Conservation (phyloP, 2,888 invertebrate genomes). For the Xestobium rufovillosum region DNA sequence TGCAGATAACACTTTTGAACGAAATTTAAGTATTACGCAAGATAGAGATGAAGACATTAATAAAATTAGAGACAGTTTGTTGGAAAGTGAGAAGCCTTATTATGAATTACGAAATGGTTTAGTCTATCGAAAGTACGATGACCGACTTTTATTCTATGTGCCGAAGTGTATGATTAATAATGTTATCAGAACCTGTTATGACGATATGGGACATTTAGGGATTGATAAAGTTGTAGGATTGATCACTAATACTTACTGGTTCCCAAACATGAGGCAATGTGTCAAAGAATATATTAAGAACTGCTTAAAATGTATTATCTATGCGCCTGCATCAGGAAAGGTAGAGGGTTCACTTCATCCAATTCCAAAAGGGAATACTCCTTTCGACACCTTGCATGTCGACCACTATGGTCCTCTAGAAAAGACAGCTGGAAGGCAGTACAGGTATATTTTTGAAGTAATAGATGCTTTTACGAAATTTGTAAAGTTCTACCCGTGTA, state of each 20-base stretch:
- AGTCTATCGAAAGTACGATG: conserved; percentile 15
- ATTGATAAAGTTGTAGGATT: conserved; percentile 21
- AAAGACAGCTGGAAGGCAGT: conserved; percentile 5
- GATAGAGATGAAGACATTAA: conserved; percentile 5
- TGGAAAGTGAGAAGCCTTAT: conserved; percentile 10
- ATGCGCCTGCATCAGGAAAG: conserved; percentile 12
- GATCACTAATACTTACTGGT: conserved; percentile 26
- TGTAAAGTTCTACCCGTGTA: conserved; percentile 25
- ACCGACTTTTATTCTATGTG: conserved; percentile 19
- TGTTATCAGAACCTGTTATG: conserved; percentile 16
- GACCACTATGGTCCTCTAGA: conserved; percentile 15
- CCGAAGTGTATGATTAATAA: conserved; percentile 15
- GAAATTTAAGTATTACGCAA: conserved; percentile 11
- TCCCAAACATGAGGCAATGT: conserved; percentile 9
- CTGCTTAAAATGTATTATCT: conserved; percentile 16
- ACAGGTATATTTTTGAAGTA: conserved; percentile 25
- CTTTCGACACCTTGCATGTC: conserved; percentile 14
- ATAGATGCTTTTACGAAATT: conserved; percentile 27
- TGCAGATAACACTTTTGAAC: conserved; percentile 20
- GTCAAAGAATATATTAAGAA: conserved; percentile 14
- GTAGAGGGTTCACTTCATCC: conserved; percentile 10
- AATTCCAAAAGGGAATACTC: conserved; percentile 14
- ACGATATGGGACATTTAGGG: conserved; percentile 18
- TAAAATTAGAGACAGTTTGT: conserved; percentile 9
- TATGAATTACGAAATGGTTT: conserved; percentile 19